Evolutionary conservation across 2,113 vertebrate species (phyloP).

Genomic region (Hippopotamus amphibius): DNA sequence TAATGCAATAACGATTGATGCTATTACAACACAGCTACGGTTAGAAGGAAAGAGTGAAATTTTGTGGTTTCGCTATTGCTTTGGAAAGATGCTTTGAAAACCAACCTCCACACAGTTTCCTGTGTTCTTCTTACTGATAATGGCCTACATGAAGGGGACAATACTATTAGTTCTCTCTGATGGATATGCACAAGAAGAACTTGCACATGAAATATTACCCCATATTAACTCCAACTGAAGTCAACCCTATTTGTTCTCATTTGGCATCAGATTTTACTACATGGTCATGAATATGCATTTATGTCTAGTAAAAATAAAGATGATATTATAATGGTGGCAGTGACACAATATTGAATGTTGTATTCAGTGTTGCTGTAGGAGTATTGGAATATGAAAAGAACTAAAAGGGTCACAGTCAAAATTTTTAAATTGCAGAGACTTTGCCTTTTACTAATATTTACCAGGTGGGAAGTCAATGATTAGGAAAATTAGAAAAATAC

Average conservation of each 20-base stretch:
- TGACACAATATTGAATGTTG: background rate
- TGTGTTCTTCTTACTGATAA: background rate
- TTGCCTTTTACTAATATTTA: background rate
- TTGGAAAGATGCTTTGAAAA: conserved; percentile 50
- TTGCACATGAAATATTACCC: background rate
- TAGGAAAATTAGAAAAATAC: conserved; percentile 62
- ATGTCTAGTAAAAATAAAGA: background rate
- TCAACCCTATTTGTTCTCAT: background rate
- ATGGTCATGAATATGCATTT: background rate
- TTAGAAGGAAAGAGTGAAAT: background rate
- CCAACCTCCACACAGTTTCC: background rate
- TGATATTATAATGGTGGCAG: background rate
- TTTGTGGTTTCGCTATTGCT: conserved; percentile 6
- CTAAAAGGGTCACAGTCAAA: background rate
- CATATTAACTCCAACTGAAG: background rate
- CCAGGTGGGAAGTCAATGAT: conserved; percentile 38
- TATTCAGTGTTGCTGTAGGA: background rate
- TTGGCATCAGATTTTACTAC: background rate
- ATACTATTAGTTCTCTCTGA: background rate
- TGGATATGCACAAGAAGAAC: background rate
- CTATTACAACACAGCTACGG: background rate
- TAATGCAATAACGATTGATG: background rate
- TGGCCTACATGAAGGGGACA: background rate
- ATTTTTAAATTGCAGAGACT: background rate
- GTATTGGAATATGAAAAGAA: background rate